Conservation (phyloP, 2,888 invertebrate species). For the Calliphora vomitoria region DNA sequence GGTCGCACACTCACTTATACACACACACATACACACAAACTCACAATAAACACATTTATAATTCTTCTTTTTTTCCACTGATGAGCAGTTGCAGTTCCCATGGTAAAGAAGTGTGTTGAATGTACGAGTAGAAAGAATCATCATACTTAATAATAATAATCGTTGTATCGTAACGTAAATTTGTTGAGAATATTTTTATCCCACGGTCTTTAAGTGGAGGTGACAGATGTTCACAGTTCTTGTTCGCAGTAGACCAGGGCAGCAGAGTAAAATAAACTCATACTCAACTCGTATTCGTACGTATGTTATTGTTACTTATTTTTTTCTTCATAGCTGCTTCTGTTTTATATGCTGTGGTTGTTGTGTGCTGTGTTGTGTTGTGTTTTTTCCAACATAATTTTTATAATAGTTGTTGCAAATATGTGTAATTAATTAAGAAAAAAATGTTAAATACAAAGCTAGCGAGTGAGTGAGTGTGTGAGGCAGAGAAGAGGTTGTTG, state of each 20-base stretch:
- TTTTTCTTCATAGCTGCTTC: slow-evolving; percentile 68
- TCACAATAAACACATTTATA: slow-evolving; percentile 22
- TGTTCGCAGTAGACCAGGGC: slow-evolving; percentile 52
- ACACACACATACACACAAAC: background rate
- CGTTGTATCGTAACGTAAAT: slow-evolving; percentile 75
- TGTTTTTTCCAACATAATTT: slow-evolving; percentile 22
- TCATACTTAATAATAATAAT: slow-evolving; percentile 55
- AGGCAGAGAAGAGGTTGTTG: slow-evolving; percentile 42
- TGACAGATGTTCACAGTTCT: slow-evolving; percentile 83
- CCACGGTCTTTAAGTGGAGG: slow-evolving; percentile 80
- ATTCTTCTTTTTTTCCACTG: slow-evolving; percentile 26
- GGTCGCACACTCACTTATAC: background rate
- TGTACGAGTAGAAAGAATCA: slow-evolving; percentile 50
- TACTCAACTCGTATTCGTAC: slow-evolving; percentile 38
- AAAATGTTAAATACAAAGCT: slow-evolving; percentile 2
- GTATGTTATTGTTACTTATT: slow-evolving; percentile 65
- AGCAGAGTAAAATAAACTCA: slow-evolving; percentile 13
- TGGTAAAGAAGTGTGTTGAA: slow-evolving; percentile 77
- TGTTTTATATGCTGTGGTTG: slow-evolving; percentile 52
- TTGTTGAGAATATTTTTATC: slow-evolving; percentile 79
- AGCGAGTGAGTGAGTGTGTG: slow-evolving; percentile 2
- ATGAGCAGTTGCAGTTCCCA: slow-evolving; percentile 83
- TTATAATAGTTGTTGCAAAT: slow-evolving; percentile 66
- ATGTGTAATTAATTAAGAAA: slow-evolving; percentile 65
- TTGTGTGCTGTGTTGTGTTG: slow-evolving; percentile 11